Evolutionary conservation across 2,797 vertebrate genomes (phyloP).

Genomic region (Clarias platycephalus): DNA sequence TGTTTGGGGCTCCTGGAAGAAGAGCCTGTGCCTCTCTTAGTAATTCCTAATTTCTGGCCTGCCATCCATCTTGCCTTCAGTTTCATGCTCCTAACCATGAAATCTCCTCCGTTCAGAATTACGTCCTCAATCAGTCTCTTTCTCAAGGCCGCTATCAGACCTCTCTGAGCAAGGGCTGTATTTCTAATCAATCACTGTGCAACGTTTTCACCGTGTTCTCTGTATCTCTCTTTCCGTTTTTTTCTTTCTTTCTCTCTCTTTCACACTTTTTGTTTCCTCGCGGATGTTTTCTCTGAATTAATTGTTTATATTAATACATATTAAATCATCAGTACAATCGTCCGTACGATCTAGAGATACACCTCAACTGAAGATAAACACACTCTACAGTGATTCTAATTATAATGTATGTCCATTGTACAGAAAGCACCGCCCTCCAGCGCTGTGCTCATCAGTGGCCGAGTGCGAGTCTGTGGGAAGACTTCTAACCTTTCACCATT

Average conservation of each 20-base stretch:
- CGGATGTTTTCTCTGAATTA: conserved; percentile 22
- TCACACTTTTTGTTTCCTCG: neutral
- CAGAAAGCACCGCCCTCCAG: conserved; percentile 21
- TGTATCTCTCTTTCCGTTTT: neutral
- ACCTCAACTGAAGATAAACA: conserved; percentile 18
- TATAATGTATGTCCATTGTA: conserved; percentile 11
- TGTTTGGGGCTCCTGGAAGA: conserved; percentile 23
- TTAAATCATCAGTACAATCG: neutral
- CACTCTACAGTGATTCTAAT: conserved; percentile 6
- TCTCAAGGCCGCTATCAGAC: conserved; percentile 64
- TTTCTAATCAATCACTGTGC: conserved; percentile 46
- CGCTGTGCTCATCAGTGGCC: conserved; percentile 35
- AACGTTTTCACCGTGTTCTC: conserved; percentile 14
- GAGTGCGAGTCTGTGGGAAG: conserved; percentile 4
- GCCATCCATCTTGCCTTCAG: conserved; percentile 67
- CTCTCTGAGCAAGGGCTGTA: conserved; percentile 56
- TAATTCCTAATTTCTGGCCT: conserved; percentile 44
- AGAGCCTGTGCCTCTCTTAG: conserved; percentile 1
- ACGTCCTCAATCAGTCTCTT: conserved; percentile 76
- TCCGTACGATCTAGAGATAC: neutral
- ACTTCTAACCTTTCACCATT: conserved; percentile 55
- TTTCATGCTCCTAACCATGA: conserved; percentile 77
- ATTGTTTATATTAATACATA: conserved; percentile 21
- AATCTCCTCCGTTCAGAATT: conserved; percentile 74
- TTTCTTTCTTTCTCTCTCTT: neutral